A percentile compares a stretch with the other conserved stretches of the same genome.
phyloP scores from a whole-genome alignment of 2,113 vertebrate species.

The Pandion haliaetus region DNA sequence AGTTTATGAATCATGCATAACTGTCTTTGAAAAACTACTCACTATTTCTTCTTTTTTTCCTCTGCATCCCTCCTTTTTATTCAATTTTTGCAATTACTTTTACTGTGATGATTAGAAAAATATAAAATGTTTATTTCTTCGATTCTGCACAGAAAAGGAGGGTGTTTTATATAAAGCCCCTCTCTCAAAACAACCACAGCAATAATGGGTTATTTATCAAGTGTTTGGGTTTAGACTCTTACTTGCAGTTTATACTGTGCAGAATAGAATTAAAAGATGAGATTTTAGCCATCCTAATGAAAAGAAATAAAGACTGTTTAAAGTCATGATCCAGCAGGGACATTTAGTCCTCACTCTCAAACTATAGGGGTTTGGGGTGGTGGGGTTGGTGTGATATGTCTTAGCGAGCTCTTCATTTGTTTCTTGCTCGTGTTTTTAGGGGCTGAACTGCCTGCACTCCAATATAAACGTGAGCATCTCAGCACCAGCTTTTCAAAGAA shows the following conservation, averaged over 20 bases:
- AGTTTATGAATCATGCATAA: not conserved
- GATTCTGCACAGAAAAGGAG: not conserved
- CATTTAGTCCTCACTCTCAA: not conserved
- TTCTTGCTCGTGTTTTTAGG: not conserved
- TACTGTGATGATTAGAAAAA: not conserved
- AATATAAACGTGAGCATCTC: not conserved
- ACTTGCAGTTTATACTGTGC: not conserved
- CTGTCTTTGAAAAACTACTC: not conserved
- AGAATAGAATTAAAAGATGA: not conserved
- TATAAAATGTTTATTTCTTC: not conserved
- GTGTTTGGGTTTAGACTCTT: not conserved
- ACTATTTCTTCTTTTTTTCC: not conserved
- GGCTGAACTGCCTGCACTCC: not conserved
- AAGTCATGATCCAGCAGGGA: not conserved
- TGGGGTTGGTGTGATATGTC: not conserved
- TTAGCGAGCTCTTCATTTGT: not conserved
- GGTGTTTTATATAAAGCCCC: not conserved
- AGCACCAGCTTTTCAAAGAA: not conserved
- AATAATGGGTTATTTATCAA: not conserved
- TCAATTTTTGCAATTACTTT: not conserved
- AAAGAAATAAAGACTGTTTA: not conserved
- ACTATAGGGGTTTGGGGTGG: accelerated
- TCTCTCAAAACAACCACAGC: not conserved
- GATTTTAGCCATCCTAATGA: not conserved
- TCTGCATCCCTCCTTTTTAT: not conserved